Evolutionary conservation across 2,888 invertebrate species (phyloP).

Genomic region (Phortica okadai): DNA sequence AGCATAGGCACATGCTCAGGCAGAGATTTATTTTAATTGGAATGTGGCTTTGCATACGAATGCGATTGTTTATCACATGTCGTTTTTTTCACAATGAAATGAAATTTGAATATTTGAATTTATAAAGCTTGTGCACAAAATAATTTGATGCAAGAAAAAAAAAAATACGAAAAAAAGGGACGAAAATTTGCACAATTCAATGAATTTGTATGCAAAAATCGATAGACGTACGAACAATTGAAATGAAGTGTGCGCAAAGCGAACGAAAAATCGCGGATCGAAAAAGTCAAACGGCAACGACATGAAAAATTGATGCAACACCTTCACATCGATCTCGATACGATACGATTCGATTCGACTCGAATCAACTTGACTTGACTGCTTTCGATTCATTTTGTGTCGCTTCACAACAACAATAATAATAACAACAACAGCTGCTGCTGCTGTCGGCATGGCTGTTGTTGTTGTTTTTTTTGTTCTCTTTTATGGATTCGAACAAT

Average conservation of each 20-base stretch:
- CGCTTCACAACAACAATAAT: neutral
- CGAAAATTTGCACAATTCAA: neutral
- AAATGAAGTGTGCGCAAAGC: neutral
- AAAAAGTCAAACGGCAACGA: conserved; percentile 41
- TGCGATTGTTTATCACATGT: neutral
- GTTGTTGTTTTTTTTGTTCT: neutral
- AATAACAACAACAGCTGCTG: neutral
- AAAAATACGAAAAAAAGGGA: neutral
- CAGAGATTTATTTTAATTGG: conserved; percentile 28
- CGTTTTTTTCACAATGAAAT: neutral
- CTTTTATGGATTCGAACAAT: neutral
- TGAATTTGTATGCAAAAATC: neutral
- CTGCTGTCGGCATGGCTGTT: too few species aligned
- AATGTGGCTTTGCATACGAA: conserved; percentile 15
- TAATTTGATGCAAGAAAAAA: neutral
- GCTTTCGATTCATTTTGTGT: neutral
- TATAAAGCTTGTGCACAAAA: neutral
- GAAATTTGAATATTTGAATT: neutral
- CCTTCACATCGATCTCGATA: conserved; percentile 17
- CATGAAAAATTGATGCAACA: conserved; percentile 47
- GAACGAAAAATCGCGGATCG: conserved; percentile 24
- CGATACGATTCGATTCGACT: neutral
- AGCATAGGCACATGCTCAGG: neutral
- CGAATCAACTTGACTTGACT: neutral
- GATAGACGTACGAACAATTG: neutral